These are phyloP conservation scores for Rhyacophila evoluta DNA, from an alignment of 2,888 invertebrate species.

Conservation along the genomic window DNA sequence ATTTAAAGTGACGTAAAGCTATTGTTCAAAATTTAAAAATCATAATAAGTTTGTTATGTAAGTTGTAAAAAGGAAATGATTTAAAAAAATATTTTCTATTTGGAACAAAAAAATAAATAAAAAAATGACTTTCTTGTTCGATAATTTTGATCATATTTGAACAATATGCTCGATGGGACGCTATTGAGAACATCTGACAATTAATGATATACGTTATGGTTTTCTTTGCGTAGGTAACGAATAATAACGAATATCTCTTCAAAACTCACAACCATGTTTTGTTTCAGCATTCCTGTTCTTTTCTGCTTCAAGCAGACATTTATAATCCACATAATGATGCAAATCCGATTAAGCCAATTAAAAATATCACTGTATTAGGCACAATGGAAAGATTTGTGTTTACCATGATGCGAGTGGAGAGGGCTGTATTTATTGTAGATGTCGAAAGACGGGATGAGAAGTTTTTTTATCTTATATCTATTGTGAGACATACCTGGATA, in stretches of 20 bases:
- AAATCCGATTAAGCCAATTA: constrained; percentile 68
- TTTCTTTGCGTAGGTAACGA: neutral
- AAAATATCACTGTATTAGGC: constrained; percentile 59
- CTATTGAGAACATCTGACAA: neutral
- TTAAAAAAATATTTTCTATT: too few relatives aligned
- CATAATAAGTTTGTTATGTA: too few relatives aligned
- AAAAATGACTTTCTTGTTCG: too few relatives aligned
- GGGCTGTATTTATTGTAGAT: neutral
- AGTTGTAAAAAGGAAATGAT: too few relatives aligned
- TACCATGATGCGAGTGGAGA: constrained; percentile 11
- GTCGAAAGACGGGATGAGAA: neutral
- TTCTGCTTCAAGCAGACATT: constrained; percentile 8
- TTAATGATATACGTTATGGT: neutral
- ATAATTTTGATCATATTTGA: too few relatives aligned
- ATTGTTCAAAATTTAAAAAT: too few relatives aligned
- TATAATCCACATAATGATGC: constrained; percentile 61
- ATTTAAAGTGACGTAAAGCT: too few relatives aligned
- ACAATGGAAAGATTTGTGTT: constrained; percentile 39
- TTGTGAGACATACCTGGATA: neutral
- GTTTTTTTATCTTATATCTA: neutral
- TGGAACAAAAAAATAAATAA: too few relatives aligned
- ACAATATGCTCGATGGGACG: too few relatives aligned
- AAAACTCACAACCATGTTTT: constrained; percentile 5
- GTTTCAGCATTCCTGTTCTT: neutral
- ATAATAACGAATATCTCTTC: constrained; percentile 1